Evolutionary conservation across 37 sponge, comb jelly and placozoan species (phyloP), one percentile per base, ranked within the genome.

Genomic region (Corticium candelabrum): DNA sequence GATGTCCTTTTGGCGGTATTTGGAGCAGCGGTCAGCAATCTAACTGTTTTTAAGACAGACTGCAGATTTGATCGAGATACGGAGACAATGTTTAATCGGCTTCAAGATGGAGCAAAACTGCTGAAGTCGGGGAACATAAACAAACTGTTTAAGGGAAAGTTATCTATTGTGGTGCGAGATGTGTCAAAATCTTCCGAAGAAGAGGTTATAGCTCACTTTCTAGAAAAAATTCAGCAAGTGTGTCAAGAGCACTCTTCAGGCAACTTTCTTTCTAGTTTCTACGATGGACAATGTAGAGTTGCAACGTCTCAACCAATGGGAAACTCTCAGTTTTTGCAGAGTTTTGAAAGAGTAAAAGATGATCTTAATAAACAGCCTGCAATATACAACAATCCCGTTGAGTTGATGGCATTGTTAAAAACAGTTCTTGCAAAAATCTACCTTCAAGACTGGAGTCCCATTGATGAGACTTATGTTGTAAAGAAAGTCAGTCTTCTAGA

Each of bases 31-130:
- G 21, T 70, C 33, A 70, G 73, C 21, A 5, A 5, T 30, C 73
- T 70, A 5, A 70, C 73, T 34, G 73, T 70, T 5, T 70, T 70
- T 15, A 70, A 70, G 36, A 70, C 73, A 4, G 73, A 34, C 5
- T 34, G 4, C 73, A 7, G 73, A 30, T 4, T 70, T 4, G 73
- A 70, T 34, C 35, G 21, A 70, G 73, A 70, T 34, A 70, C 73
- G 29, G 5, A 15, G 7, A 29, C 4, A 4, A 70, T 70, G 73
- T 70, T 70, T 4, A 34, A 15, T 34, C 73, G 73, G 5, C 21
- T 70, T 15, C 7, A 15, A 34, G 73, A 70, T 34, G 73, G 73
- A 7, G 73, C 31, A 5, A 15, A 29, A 5, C 21, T 35, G 33
- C 7, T 70, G 31, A 70, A 70, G 36, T 4, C 4, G 5, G 73